Evolutionary conservation across 2,113 vertebrate genomes (phyloP).

Genomic region (Scomber scombrus): DNA sequence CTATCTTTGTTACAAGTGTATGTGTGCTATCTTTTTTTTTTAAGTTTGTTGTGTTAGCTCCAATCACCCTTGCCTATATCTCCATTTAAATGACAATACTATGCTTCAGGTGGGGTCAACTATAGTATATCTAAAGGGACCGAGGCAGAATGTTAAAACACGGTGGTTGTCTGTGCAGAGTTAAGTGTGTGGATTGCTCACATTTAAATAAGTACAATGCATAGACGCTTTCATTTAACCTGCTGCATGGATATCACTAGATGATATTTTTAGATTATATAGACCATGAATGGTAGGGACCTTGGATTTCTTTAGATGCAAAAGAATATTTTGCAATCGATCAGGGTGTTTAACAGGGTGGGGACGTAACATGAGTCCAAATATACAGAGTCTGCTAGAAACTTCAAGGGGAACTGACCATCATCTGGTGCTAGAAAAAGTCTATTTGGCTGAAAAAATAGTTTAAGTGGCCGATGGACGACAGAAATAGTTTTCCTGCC

Average conservation of each 20-base stretch:
- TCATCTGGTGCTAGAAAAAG: constrained; percentile 47
- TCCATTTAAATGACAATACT: constrained; percentile 66
- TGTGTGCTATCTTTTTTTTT: constrained; percentile 39
- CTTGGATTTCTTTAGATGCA: constrained; percentile 43
- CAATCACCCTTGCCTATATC: constrained; percentile 79
- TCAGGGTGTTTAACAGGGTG: constrained; percentile 22
- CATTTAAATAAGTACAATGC: constrained; percentile 54
- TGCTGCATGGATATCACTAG: constrained; percentile 56
- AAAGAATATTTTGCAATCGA: constrained; percentile 34
- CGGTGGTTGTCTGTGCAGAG: constrained; percentile 20
- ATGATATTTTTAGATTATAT: constrained; percentile 18
- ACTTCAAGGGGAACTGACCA: constrained; percentile 26
- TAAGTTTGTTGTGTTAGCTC: constrained; percentile 54
- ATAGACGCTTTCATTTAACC: constrained; percentile 55
- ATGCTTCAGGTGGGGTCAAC: constrained; percentile 56
- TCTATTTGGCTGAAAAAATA: constrained; percentile 20
- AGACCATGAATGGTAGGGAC: constrained; percentile 26
- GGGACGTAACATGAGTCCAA: constrained; percentile 19
- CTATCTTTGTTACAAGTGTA: constrained; percentile 55
- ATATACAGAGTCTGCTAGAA: constrained; percentile 20
- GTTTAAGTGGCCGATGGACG: neutral
- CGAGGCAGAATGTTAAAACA: constrained; percentile 6
- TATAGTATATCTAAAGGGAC: constrained; percentile 35
- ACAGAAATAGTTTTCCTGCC: constrained; percentile 28
- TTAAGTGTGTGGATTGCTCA: constrained; percentile 39